These are phyloP conservation scores for Anhinga rufa DNA, from an alignment of 2,113 vertebrate species.

Conservation along the genomic window DNA sequence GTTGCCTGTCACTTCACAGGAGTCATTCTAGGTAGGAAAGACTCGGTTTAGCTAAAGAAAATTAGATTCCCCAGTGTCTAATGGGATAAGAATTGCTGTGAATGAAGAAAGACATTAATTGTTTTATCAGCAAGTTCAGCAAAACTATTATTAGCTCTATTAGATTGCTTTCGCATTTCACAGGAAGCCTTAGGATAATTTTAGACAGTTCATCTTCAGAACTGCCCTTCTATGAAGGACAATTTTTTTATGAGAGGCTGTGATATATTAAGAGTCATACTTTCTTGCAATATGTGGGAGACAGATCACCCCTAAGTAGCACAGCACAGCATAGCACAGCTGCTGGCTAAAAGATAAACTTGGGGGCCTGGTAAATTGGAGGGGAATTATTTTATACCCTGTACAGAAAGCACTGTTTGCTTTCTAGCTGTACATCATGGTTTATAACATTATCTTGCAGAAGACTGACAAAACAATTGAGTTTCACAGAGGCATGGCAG, in stretches of 20 bases:
- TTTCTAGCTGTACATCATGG: background rate
- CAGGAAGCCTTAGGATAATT: background rate
- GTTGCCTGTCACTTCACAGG: background rate
- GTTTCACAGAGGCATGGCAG: background rate
- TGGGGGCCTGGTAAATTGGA: background rate
- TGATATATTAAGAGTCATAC: background rate
- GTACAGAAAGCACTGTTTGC: background rate
- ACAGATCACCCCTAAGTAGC: background rate
- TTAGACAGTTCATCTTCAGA: background rate
- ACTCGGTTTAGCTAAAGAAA: background rate
- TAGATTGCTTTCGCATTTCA: background rate
- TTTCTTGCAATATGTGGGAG: background rate
- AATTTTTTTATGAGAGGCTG: background rate
- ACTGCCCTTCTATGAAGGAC: background rate
- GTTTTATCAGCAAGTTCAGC: background rate
- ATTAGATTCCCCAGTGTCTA: background rate
- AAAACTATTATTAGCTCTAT: background rate
- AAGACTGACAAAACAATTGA: background rate
- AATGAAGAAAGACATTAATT: background rate
- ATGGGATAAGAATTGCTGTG: background rate
- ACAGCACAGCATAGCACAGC: background rate
- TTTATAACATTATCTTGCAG: background rate
- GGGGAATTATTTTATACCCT: background rate
- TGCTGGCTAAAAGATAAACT: background rate
- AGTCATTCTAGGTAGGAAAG: background rate